These are phyloP conservation scores for Actinia tenebrosa DNA, from an alignment of 64 coral and sea anemone genomes.

Conservation along the genomic window DNA sequence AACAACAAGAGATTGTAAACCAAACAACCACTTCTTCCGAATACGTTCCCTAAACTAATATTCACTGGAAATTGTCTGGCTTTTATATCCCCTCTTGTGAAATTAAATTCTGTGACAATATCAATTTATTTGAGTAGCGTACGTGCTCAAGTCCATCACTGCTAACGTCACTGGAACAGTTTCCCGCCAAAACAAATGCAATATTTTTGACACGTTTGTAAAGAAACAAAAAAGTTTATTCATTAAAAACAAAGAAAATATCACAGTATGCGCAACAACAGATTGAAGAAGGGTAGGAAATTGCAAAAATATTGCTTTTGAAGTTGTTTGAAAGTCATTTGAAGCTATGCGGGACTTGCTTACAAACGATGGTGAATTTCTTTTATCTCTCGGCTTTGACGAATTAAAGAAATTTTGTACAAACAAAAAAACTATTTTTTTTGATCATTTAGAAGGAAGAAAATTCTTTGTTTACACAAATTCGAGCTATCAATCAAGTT, in stretches of 20 bases:
- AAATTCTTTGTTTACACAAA: too few species aligned
- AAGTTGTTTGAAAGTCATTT: neutral
- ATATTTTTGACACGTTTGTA: conserved; percentile 12
- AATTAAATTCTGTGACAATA: neutral
- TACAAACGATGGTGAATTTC: neutral
- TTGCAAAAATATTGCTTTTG: neutral
- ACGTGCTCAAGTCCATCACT: neutral
- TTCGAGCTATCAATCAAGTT: too few species aligned
- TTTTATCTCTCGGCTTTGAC: too few species aligned
- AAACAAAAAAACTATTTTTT: neutral
- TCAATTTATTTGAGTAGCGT: neutral
- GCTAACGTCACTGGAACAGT: neutral
- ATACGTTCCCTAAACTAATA: neutral
- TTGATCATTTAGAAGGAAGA: neutral
- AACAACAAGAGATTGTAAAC: neutral
- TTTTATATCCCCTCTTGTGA: neutral
- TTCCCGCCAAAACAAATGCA: conserved; percentile 21
- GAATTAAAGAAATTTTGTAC: too few species aligned
- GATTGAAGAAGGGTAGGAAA: neutral
- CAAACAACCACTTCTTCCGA: neutral
- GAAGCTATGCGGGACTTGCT: neutral
- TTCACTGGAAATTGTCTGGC: neutral
- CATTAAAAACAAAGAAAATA: neutral
- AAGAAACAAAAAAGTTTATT: neutral
- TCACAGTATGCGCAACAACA: neutral